Evolutionary conservation across 2,888 invertebrate species (phyloP), one percentile per base, ranked within the genome.

Genomic region (Therioaphis trifolii): DNA sequence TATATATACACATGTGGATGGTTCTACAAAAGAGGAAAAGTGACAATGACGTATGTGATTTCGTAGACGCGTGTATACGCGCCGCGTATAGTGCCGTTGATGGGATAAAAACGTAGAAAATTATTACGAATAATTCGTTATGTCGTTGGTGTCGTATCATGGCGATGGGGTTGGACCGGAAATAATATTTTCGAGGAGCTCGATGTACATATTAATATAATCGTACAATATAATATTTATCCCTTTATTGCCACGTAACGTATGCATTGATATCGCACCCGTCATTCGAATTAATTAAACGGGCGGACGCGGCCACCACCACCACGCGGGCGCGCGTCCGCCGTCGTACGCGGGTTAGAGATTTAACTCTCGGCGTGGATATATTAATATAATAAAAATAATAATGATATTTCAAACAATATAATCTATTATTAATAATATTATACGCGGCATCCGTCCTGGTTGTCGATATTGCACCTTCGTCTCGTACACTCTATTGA

Each of bases 1-100:
- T 55, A n/a, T 0, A 21, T 49, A 29, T 14, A 27, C n/a, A 46
- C 27, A 27, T n/a, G 43, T 15, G 29, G 58, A 46, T 55, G 29
- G 46, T 58, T 72, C 46, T 46, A 74, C 49, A 82, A 82, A 63
- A 74, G 63, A 72, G 46, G n/a, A 15, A 82, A 63, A 61, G 61
- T 74, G 82, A 82, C 74, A 82, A 82, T 74, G 82, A 74, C 82
- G 82, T 82, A 82, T 74, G 72, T n/a, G 82, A 82, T 82, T 74
- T 74, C 49, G 24, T 68, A 68, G n/a, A 61, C 43, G 63, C 49
- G 18, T 52, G 12, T 55, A 58, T 1, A 2, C 21, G 15, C 11
- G 21, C 11, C 7, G 66, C 15, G 27, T 12, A n/a, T n/a, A 35
- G 69, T 29, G 58, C n/a, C 49, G 61, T 46, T 58, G 63, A 82